Evolutionary conservation across 1,140 invertebrate genomes (phyloP).

Genomic region (Cydia splendana): DNA sequence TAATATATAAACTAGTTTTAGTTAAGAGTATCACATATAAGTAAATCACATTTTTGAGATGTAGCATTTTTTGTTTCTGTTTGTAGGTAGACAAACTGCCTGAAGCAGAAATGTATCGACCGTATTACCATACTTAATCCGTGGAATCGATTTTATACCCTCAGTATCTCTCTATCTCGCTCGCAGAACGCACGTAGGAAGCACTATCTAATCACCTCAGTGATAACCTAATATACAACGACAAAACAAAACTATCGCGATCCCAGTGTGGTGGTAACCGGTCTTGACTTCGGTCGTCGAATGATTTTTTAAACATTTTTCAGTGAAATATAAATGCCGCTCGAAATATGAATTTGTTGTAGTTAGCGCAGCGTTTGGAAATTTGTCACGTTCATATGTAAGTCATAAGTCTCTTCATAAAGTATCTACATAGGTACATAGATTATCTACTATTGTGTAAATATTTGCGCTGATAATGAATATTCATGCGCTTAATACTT

Average conservation of each 20-base stretch:
- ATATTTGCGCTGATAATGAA: not conserved
- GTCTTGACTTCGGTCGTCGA: not conserved
- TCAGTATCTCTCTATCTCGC: not conserved
- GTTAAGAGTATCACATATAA: no score
- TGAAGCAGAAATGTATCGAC: not conserved
- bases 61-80: not conserved
- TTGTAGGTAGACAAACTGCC: not conserved
- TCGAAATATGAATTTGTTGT: not conserved
- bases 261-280: not conserved
- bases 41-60: no score
- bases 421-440: not conserved
- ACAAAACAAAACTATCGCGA: conserved; percentile 2
- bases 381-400: not conserved
- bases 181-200: not conserved
- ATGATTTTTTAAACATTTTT: not conserved
- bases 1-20: no score
- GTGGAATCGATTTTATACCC: not conserved
- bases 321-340: not conserved
- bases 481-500: conserved; percentile 2
- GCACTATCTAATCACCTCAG: conserved; percentile 5
- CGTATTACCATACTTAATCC: conserved; percentile 1
- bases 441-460: conserved; percentile 2
- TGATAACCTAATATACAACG: conserved; percentile 1
- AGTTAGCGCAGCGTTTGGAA: not conserved
- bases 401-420: not conserved